A percentile compares a stretch with the other conserved stretches of the same genome.
These are phyloP conservation scores for Characodon lateralis DNA, from an alignment of 2,797 vertebrate genomes.

Conservation along the genomic window DNA sequence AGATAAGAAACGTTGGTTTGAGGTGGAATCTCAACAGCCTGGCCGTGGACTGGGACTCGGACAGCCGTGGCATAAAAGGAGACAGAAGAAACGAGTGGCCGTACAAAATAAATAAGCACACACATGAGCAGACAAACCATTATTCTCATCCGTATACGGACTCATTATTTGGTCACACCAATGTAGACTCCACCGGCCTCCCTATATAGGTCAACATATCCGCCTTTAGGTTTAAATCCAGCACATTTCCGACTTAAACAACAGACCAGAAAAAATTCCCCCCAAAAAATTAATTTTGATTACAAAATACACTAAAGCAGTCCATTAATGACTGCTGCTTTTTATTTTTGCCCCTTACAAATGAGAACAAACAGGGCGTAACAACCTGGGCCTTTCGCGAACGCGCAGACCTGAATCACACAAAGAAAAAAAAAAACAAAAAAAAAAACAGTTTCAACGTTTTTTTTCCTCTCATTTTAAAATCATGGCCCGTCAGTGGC, in stretches of 20 bases:
- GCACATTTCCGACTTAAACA: conserved; percentile 48
- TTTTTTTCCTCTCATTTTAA: not conserved
- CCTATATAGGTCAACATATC: conserved; percentile 40
- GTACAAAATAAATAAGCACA: conserved; percentile 81
- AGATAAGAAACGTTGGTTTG: conserved; percentile 35
- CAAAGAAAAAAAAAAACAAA: not conserved
- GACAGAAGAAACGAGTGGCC: conserved; percentile 66
- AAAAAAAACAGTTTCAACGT: not conserved
- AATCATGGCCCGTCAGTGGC: conserved; percentile 38
- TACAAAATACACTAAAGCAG: conserved; percentile 70
- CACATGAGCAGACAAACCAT: conserved; percentile 65
- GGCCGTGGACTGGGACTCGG: conserved; percentile 40
- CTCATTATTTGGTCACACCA: conserved; percentile 77
- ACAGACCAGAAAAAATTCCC: conserved; percentile 36
- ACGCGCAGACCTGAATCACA: conserved; percentile 37
- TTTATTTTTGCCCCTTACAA: conserved; percentile 19
- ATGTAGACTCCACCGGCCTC: conserved; percentile 55
- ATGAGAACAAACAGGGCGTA: conserved; percentile 47
- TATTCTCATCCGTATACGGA: conserved; percentile 62
- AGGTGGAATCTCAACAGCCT: conserved; percentile 35
- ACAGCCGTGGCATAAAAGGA: conserved; percentile 53
- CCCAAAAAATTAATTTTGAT: conserved; percentile 55
- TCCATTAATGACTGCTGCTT: conserved; percentile 52
- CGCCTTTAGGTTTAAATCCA: conserved; percentile 22
- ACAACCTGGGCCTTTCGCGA: conserved; percentile 44